phyloP scores from a whole-genome alignment of 2,113 vertebrate genomes.

The Heterotis niloticus region DNA sequence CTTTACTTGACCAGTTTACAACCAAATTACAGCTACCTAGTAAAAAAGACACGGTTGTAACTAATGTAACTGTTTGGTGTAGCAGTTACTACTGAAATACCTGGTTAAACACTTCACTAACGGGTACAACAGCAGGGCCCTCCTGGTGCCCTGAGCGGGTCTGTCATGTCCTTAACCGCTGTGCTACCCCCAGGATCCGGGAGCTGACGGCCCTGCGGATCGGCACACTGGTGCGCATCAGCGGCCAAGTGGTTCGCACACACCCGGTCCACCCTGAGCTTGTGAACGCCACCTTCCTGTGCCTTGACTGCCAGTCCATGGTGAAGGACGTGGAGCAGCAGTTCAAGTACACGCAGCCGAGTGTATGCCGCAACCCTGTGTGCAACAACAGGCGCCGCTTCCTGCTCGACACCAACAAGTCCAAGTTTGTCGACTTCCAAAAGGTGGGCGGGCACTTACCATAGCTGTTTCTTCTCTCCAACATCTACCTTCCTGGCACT shows the following conservation, averaged over 20 bases:
- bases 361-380: conserved; percentile 92
- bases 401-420: conserved; percentile 95
- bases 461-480: not conserved
- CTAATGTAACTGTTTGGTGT: too few relatives aligned
- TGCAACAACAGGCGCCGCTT: conserved; percentile 93
- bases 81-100: too few relatives aligned
- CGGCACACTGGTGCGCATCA: conserved; percentile 88
- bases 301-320: conserved; percentile 90
- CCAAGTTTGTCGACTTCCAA: conserved; percentile 96
- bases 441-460: conserved; percentile 69
- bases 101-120: too few relatives aligned
- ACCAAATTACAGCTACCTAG: too few relatives aligned
- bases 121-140: too few relatives aligned
- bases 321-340: conserved; percentile 93
- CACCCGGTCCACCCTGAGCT: conserved; percentile 95
- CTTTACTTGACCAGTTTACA: too few relatives aligned
- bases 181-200: conserved; percentile 73
- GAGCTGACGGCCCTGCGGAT: conserved; percentile 88
- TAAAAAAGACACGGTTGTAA: too few relatives aligned
- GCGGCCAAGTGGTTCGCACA: conserved; percentile 93
- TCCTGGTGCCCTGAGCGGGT: too few relatives aligned
- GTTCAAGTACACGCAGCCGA: conserved; percentile 95
- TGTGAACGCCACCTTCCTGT: conserved; percentile 89
- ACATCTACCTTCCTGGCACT: not conserved
- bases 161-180: too few relatives aligned